Evolutionary conservation across 1,140 invertebrate genomes (phyloP).

Genomic region (Cherax destructor): DNA sequence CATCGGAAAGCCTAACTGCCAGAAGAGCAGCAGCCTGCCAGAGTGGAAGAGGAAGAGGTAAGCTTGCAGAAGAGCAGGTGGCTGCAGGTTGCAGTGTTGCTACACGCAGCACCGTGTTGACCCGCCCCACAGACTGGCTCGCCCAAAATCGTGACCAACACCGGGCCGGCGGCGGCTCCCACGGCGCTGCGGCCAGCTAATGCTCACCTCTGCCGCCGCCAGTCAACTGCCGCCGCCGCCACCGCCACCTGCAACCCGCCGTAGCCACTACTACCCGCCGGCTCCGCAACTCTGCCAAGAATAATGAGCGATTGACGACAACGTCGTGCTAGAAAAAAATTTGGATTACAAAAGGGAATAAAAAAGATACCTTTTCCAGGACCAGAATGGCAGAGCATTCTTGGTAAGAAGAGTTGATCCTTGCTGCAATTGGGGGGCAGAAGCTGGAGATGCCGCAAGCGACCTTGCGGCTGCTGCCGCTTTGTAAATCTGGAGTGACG

Average conservation of each 20-base stretch:
- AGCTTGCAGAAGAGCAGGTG: no score
- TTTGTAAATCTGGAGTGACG: conserved; percentile 24
- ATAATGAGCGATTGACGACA: no score
- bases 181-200: conserved; percentile 9
- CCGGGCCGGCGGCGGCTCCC: conserved; percentile 29
- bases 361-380: no score
- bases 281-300: not conserved
- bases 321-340: no score
- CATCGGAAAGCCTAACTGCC: no score
- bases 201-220: conserved; percentile 19
- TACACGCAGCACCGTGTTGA: not conserved
- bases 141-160: conserved; percentile 15
- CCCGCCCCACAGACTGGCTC: not conserved
- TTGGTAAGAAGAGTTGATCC: no score
- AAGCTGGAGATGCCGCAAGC: not conserved
- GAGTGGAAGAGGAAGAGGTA: no score
- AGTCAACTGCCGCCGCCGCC: conserved; percentile 8
- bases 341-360: no score
- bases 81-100: no score
- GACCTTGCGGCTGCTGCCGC: not conserved
- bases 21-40: no score
- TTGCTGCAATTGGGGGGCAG: not conserved
- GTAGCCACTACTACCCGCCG: not conserved
- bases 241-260: not conserved
- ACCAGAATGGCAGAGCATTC: no score